Evolutionary conservation across 53 echinoderm and acorn worm genomes (phyloP).

Genomic region (Crossaster papposus): DNA sequence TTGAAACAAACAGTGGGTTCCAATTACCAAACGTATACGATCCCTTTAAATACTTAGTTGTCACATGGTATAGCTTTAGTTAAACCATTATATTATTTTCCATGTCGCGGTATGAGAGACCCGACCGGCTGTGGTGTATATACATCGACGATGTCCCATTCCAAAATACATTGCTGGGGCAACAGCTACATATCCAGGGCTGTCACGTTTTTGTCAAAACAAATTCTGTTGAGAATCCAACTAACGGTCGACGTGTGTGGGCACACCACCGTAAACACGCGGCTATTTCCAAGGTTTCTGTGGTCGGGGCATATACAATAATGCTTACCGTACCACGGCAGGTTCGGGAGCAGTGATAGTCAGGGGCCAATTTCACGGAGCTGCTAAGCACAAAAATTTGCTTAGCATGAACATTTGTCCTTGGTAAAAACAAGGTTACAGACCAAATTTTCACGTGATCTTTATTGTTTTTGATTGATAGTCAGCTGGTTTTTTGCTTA

Average conservation of each 20-base stretch:
- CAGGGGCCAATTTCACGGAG: not conserved
- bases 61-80: too few species aligned
- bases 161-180: not conserved
- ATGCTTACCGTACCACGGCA: not conserved
- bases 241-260: slow-evolving; percentile 58
- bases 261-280: slow-evolving; percentile 19
- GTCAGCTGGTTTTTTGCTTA: too few species aligned
- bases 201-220: slow-evolving; percentile 66
- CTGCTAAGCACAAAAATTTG: too few species aligned
- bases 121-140: too few species aligned
- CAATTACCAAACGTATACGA: too few species aligned
- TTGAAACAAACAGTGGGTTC: too few species aligned
- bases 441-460: too few species aligned
- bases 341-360: not conserved
- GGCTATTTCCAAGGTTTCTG: slow-evolving; percentile 12
- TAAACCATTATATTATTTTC: not conserved
- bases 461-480: too few species aligned
- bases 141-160: not conserved
- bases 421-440: too few species aligned
- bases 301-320: not conserved
- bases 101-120: slow-evolving; percentile 6
- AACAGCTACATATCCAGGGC: slow-evolving; percentile 17
- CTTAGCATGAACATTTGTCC: too few species aligned
- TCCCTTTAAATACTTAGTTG: too few species aligned
- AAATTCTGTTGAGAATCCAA: slow-evolving; percentile 13